phyloP scores from a whole-genome alignment of 2,113 vertebrate genomes.

The Xyrauchen texanus region DNA sequence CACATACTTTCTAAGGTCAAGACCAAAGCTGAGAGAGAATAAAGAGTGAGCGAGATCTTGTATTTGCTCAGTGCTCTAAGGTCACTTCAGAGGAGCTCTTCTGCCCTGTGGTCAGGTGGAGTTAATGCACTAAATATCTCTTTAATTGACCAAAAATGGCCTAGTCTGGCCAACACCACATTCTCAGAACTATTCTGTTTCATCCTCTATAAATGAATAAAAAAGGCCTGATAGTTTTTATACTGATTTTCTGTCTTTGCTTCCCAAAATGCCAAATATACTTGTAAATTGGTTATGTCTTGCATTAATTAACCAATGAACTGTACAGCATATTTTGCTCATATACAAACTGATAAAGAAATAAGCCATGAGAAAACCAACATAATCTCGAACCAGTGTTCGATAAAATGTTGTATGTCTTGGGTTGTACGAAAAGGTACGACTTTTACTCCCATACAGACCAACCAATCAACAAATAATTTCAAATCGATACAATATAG shows the following conservation, averaged over 20 bases:
- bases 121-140: conserved; percentile 50
- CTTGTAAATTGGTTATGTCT: neutral
- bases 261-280: neutral
- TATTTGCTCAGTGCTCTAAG: conserved; percentile 42
- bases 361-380: no score
- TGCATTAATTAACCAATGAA: no score
- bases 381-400: no score
- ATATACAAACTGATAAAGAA: no score
- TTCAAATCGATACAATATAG: no score
- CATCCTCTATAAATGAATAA: neutral
- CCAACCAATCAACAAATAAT: no score
- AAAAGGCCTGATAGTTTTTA: neutral
- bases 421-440: no score
- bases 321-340: no score
- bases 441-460: no score
- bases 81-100: conserved; percentile 34
- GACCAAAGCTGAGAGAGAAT: neutral
- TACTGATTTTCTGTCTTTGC: no score
- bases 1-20: neutral
- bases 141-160: conserved; percentile 33
- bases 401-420: no score
- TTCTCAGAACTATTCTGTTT: conserved; percentile 2
- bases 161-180: conserved; percentile 36
- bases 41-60: neutral
- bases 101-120: conserved; percentile 36